These are phyloP conservation scores for Siphlonurus alternatus DNA, from an alignment of 2,888 invertebrate genomes.

Conservation along the genomic window DNA sequence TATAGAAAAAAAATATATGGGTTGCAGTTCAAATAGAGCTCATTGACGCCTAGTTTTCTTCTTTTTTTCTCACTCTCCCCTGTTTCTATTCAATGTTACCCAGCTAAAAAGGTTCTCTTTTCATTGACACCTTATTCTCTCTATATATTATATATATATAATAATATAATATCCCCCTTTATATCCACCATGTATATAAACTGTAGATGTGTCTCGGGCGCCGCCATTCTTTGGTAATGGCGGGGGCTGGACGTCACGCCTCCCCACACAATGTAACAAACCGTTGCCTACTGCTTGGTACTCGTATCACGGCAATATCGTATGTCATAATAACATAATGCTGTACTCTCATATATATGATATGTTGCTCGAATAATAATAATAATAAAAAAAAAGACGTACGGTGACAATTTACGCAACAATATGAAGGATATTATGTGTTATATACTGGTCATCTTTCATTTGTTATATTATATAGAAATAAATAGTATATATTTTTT, in stretches of 20 bases:
- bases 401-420: not conserved
- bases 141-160: too few species aligned
- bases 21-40: not conserved
- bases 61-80: too few species aligned
- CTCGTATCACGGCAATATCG: not conserved
- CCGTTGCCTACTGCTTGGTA: not conserved
- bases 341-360: not conserved
- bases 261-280: not conserved
- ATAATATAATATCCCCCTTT: not conserved
- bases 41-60: conserved; percentile 1
- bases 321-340: not conserved
- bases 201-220: not conserved
- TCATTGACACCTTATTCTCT: not conserved
- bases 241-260: not conserved
- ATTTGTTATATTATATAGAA: too few species aligned
- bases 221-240: too few species aligned
- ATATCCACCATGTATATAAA: not conserved
- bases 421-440: not conserved
- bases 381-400: too few species aligned
- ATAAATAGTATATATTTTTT: too few species aligned
- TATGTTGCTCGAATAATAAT: too few species aligned
- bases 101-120: not conserved
- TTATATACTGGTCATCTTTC: not conserved
- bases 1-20: not conserved
- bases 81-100: not conserved